A percentile compares a stretch with the other conserved stretches of the same genome.
These are phyloP conservation scores for Aproaerema taeniolella DNA, from an alignment of 2,888 invertebrate species.

Conservation along the genomic window DNA sequence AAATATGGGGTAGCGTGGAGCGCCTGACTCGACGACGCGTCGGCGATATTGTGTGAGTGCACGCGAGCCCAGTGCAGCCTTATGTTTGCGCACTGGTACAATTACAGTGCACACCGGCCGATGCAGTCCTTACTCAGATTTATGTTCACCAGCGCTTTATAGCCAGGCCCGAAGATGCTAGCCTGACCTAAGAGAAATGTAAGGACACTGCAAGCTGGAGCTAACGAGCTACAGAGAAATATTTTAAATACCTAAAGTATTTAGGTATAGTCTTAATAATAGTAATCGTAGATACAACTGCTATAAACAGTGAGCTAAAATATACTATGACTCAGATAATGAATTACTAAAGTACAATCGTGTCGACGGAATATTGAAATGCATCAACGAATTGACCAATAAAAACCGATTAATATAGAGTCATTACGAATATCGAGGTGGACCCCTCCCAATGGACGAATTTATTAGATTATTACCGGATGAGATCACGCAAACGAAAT, in stretches of 20 bases:
- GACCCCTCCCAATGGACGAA: slow-evolving; percentile 63
- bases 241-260: too few species aligned
- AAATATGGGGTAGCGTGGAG: slow-evolving; percentile 72
- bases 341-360: slow-evolving; percentile 5
- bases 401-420: slow-evolving; percentile 59
- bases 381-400: slow-evolving; percentile 39
- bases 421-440: slow-evolving; percentile 36
- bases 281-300: too few species aligned
- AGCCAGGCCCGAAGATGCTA: slow-evolving; percentile 1
- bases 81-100: background rate
- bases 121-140: slow-evolving; percentile 6
- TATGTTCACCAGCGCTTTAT: slow-evolving; percentile 2
- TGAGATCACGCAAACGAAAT: slow-evolving; percentile 74
- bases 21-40: slow-evolving; percentile 47
- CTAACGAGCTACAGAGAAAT: too few species aligned
- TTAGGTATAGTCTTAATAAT: too few species aligned
- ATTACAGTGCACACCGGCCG: slow-evolving; percentile 1
- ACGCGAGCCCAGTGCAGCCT: slow-evolving; percentile 50
- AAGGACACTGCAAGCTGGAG: too few species aligned
- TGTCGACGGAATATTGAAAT: slow-evolving; percentile 17
- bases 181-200: slow-evolving; percentile 5
- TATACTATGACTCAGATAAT: slow-evolving; percentile 1
- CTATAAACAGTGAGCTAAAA: too few species aligned
- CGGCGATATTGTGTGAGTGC: slow-evolving; percentile 60
- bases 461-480: slow-evolving; percentile 72